These are phyloP conservation scores for Synanthedon tipuliformis DNA, from an alignment of 2,888 invertebrate genomes.

Conservation along the genomic window DNA sequence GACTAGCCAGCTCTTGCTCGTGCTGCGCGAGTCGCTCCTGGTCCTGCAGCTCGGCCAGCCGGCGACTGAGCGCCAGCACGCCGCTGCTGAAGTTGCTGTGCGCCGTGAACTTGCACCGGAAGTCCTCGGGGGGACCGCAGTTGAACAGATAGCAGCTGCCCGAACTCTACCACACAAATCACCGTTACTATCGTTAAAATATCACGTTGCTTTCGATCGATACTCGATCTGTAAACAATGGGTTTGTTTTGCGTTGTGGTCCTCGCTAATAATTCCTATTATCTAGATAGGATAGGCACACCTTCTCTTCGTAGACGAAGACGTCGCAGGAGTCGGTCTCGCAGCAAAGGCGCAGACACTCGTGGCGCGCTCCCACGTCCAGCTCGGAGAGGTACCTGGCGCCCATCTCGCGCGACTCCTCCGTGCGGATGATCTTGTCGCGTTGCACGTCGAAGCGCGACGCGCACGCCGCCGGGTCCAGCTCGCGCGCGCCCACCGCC, in stretches of 20 bases:
- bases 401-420: conserved; percentile 89
- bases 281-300: conserved; percentile 24
- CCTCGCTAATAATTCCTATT: neutral
- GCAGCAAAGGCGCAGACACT: conserved; percentile 89
- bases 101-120: conserved; percentile 91
- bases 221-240: neutral
- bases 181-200: too few relatives aligned
- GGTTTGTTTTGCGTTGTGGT: neutral
- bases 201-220: too few relatives aligned
- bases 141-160: conserved; percentile 93
- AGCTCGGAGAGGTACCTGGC: conserved; percentile 89
- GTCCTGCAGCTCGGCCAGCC: conserved; percentile 75
- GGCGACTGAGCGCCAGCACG: conserved; percentile 77
- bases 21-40: conserved; percentile 79
- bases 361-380: conserved; percentile 82
- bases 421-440: conserved; percentile 91
- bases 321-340: conserved; percentile 89
- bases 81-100: conserved; percentile 91
- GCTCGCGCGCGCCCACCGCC: conserved; percentile 51
- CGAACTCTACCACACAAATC: conserved; percentile 68
- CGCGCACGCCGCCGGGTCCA: conserved; percentile 76
- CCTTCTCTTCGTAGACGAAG: conserved; percentile 93
- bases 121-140: conserved; percentile 90
- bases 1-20: conserved; percentile 77
- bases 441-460: conserved; percentile 86